Evolutionary conservation across 2,797 vertebrate species (phyloP).

Genomic region (Catharus ustulatus): DNA sequence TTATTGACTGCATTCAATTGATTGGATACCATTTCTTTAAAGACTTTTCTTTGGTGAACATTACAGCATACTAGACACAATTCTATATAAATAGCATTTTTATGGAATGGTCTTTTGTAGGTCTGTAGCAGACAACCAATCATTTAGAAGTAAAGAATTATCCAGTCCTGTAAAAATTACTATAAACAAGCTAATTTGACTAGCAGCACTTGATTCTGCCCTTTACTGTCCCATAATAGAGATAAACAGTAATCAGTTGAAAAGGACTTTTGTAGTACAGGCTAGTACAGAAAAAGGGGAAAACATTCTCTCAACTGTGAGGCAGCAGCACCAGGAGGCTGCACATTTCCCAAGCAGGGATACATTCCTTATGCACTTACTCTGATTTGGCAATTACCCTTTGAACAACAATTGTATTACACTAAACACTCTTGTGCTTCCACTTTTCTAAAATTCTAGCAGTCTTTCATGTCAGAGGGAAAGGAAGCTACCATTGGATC

Average conservation of each 20-base stretch:
- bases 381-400: background rate
- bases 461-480: background rate
- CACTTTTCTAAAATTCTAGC: background rate
- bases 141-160: background rate
- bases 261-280: background rate
- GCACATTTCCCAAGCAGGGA: background rate
- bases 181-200: background rate
- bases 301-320: background rate
- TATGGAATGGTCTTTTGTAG: background rate
- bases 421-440: background rate
- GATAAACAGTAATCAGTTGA: background rate
- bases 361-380: background rate
- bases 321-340: background rate
- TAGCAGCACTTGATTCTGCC: background rate
- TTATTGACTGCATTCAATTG: background rate
- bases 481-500: background rate
- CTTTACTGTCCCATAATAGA: background rate
- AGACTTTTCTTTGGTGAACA: background rate
- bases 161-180: background rate
- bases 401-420: accelerated
- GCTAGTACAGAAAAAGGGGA: background rate
- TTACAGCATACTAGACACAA: background rate
- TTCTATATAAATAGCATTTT: background rate
- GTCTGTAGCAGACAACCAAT: background rate
- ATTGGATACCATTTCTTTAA: background rate